phyloP scores from a whole-genome alignment of 2,113 vertebrate genomes.

The Mohoua ochrocephala region DNA sequence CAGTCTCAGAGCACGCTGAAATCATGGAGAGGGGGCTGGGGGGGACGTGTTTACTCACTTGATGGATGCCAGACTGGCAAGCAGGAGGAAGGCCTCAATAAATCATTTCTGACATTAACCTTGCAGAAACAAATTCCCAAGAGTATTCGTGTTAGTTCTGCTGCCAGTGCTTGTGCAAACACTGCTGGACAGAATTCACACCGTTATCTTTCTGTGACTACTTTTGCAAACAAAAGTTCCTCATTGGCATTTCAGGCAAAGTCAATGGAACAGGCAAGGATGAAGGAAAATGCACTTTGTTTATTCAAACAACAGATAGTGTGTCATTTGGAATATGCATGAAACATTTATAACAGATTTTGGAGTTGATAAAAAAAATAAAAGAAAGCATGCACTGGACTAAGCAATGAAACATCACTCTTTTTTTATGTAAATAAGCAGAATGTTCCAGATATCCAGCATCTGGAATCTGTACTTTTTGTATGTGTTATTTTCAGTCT shows the following conservation, averaged over 20 bases:
- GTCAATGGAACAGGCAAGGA: not conserved
- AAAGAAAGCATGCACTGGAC: not conserved
- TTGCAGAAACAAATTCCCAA: conserved; percentile 16
- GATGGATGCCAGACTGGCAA: not conserved
- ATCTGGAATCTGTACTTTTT: not conserved
- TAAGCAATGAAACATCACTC: not conserved
- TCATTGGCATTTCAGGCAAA: not conserved
- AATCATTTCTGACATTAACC: conserved; percentile 41
- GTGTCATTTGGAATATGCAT: not conserved
- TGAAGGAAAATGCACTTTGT: not conserved
- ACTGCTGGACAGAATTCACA: conserved; percentile 5
- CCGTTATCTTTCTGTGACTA: not conserved
- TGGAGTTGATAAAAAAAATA: not conserved
- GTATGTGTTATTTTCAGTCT: not conserved
- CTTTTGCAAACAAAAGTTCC: not conserved
- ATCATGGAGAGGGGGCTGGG: rapidly evolving
- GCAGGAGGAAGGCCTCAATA: conserved; percentile 11
- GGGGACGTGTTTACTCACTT: not conserved
- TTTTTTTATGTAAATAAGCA: not conserved
- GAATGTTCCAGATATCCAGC: not conserved
- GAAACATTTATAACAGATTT: not conserved
- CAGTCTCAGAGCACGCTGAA: not conserved
- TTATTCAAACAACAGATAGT: not conserved
- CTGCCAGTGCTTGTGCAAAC: not conserved
- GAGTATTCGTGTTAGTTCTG: not conserved